Conservation (phyloP, 1,140 invertebrate genomes). For the Drosophila parabipectinata region DNA sequence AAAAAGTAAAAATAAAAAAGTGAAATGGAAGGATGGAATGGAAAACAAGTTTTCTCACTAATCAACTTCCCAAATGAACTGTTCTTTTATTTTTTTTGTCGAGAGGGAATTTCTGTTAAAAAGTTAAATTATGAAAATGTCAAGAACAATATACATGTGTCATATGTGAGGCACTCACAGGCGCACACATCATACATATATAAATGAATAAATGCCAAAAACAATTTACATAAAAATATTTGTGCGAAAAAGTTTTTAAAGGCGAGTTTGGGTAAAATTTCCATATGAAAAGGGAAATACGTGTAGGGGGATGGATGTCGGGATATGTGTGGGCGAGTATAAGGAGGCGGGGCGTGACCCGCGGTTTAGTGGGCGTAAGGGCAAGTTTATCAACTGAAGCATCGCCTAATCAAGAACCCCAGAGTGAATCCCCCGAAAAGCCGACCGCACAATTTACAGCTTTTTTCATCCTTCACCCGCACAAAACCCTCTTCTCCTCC, state of each 20-base stretch:
- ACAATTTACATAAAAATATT: slow-evolving; percentile 81
- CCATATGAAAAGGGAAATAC: slow-evolving; percentile 67
- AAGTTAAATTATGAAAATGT: slow-evolving; percentile 79
- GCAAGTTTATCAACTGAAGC: slow-evolving; percentile 77
- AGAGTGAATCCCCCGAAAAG: slow-evolving; percentile 56
- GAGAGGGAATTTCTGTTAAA: slow-evolving; percentile 2
- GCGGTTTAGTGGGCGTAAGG: slow-evolving; percentile 26
- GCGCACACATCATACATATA: slow-evolving; percentile 13
- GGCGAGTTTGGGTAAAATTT: slow-evolving; percentile 48
- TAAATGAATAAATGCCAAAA: slow-evolving; percentile 78
- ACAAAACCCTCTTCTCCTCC: not conserved
- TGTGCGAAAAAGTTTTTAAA: slow-evolving; percentile 71
- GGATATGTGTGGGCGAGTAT: not conserved
- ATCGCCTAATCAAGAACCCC: slow-evolving; percentile 77
- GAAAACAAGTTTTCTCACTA: slow-evolving; percentile 50
- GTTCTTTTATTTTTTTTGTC: slow-evolving; percentile 9
- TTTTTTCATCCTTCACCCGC: slow-evolving; percentile 23
- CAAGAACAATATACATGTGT: slow-evolving; percentile 48
- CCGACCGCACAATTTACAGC: slow-evolving; percentile 76
- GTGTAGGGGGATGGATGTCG: not conserved
- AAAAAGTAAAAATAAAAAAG: slow-evolving; percentile 9
- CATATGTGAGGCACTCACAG: slow-evolving; percentile 8
- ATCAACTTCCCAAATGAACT: slow-evolving; percentile 60
- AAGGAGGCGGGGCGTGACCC: not conserved
- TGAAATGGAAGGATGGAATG: slow-evolving; percentile 5